Evolutionary conservation across 2,797 vertebrate species (phyloP).

Genomic region (Betta splendens): DNA sequence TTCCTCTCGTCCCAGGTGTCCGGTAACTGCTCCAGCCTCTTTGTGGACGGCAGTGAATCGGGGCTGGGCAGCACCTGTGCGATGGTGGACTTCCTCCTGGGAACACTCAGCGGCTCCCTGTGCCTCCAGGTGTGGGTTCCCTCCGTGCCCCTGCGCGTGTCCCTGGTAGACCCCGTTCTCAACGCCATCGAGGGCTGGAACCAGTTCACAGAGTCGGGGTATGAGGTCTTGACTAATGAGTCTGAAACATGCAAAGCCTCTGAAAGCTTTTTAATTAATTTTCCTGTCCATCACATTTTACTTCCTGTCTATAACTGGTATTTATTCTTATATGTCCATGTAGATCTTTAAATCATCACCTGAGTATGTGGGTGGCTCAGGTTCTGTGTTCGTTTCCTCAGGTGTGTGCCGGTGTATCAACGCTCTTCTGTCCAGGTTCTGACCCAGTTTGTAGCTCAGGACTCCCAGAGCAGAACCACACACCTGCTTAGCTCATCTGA

Average conservation of each 20-base stretch:
- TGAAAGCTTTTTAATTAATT: neutral
- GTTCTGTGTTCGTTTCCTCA: conserved; percentile 30
- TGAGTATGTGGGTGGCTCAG: too few species aligned
- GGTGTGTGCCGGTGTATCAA: conserved; percentile 79
- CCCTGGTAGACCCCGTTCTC: conserved; percentile 75
- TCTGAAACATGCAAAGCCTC: too few species aligned
- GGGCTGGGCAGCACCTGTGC: conserved; percentile 74
- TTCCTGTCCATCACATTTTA: neutral
- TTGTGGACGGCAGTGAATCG: conserved; percentile 81
- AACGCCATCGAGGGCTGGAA: conserved; percentile 78
- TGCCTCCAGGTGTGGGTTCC: conserved; percentile 80
- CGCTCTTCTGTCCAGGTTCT: conserved; percentile 77
- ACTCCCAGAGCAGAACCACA: conserved; percentile 54
- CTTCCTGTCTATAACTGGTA: too few species aligned
- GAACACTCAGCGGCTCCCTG: conserved; percentile 66
- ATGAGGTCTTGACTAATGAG: neutral
- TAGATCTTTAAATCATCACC: too few species aligned
- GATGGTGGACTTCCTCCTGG: conserved; percentile 74
- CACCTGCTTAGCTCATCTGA: conserved; percentile 77
- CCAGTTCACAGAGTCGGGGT: conserved; percentile 67
- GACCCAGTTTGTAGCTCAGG: conserved; percentile 76
- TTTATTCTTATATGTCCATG: too few species aligned
- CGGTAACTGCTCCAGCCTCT: conserved; percentile 74
- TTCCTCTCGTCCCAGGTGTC: conserved; percentile 66
- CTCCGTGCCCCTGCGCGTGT: conserved; percentile 72